Percentiles rank a stretch among this genome's conserved stretches.
Conservation (phyloP, 2,888 invertebrate species). For the Poecilus cupreus region DNA sequence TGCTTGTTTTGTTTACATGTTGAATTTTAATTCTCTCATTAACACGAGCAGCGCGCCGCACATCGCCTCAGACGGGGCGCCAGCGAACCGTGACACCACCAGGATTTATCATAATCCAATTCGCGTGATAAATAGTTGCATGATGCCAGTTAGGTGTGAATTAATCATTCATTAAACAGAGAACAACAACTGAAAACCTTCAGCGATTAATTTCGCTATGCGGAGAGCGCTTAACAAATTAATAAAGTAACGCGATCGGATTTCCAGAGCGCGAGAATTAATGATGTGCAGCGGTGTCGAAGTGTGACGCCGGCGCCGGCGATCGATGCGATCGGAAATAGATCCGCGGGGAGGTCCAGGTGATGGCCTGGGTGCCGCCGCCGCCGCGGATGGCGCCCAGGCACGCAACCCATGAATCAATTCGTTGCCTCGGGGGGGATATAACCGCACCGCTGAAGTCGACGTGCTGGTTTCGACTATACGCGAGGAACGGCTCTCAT, state of each 20-base stretch:
- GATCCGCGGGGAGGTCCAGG: constrained; percentile 51
- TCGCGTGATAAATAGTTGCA: constrained; percentile 55
- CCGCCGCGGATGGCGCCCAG: constrained; percentile 45
- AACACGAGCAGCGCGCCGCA: not conserved
- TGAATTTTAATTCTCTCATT: constrained; percentile 58
- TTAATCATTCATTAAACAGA: constrained; percentile 55
- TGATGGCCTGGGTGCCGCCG: constrained; percentile 24
- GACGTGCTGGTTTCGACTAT: not conserved
- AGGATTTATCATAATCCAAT: constrained; percentile 55
- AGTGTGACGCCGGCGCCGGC: not conserved
- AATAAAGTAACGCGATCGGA: constrained; percentile 57
- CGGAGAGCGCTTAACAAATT: constrained; percentile 50
- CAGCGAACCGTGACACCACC: constrained; percentile 13
- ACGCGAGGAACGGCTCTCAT: not conserved
- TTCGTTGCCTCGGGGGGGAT: constrained; percentile 32
- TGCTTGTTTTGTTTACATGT: constrained; percentile 45
- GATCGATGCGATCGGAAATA: constrained; percentile 43
- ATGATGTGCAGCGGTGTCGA: constrained; percentile 23
- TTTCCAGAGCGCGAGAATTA: constrained; percentile 18
- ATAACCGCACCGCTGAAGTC: constrained; percentile 16
- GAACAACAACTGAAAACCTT: constrained; percentile 26
- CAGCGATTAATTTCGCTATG: constrained; percentile 24
- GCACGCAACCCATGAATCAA: constrained; percentile 57
- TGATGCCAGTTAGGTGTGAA: constrained; percentile 48
- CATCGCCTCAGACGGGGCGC: not conserved